Conservation (phyloP, 2,113 vertebrate genomes). For the Syngnathus scovelli region DNA sequence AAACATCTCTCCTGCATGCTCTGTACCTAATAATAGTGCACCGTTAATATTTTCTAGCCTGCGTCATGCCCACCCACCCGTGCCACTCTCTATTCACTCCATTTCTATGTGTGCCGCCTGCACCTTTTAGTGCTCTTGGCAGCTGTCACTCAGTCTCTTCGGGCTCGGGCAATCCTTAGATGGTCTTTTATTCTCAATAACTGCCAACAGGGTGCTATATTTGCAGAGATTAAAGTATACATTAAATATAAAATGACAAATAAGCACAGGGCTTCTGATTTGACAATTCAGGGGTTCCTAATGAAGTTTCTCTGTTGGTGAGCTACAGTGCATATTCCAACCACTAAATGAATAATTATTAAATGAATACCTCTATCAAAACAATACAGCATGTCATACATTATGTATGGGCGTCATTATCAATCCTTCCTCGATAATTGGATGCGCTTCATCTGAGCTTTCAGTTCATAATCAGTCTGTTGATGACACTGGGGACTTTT, state of each 20-base stretch:
- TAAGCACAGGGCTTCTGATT: no score
- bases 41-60: constrained; percentile 51
- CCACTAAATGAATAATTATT: not conserved
- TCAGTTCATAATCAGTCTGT: not conserved
- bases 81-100: constrained; percentile 27
- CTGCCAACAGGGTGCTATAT: not conserved
- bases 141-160: not conserved
- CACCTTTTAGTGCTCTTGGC: not conserved
- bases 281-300: no score
- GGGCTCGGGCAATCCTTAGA: not conserved
- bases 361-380: not conserved
- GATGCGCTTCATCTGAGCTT: not conserved
- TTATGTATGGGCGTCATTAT: not conserved
- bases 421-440: constrained; percentile 9
- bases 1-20: constrained; percentile 41
- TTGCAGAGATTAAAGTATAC: no score
- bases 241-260: no score
- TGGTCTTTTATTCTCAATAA: not conserved
- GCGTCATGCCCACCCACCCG: constrained; percentile 28
- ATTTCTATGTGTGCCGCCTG: not conserved
- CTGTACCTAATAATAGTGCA: constrained; percentile 50
- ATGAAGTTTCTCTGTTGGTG: not conserved
- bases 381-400: not conserved
- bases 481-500: constrained; percentile 9
- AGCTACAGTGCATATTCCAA: not conserved